Evolutionary conservation across 1,140 invertebrate genomes (phyloP).

Genomic region (Pectinophora gossypiella): DNA sequence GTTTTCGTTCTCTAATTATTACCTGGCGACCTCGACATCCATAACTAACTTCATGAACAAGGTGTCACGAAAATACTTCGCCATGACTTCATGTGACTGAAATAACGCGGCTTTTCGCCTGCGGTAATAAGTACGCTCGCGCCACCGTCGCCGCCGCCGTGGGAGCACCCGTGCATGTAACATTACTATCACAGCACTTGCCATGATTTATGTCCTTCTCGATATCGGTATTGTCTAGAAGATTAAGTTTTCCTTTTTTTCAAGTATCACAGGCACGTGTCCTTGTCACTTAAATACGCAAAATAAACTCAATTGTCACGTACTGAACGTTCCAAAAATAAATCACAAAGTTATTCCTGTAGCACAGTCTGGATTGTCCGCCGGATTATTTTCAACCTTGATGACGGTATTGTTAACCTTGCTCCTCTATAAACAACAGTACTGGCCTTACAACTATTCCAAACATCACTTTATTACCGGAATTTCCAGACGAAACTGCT

Average conservation of each 20-base stretch:
- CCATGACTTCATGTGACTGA: conserved; percentile 62
- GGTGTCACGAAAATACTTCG: conserved; percentile 57
- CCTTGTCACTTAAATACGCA: too few species aligned
- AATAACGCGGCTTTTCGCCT: conserved; percentile 54
- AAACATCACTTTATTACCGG: conserved; percentile 8
- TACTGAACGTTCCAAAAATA: conserved; percentile 7
- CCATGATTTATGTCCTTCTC: too few species aligned
- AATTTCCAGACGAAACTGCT: not conserved
- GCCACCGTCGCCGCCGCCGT: too few species aligned
- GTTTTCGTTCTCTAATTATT: conserved; percentile 54
- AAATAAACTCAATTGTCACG: too few species aligned
- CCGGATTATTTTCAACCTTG: conserved; percentile 57
- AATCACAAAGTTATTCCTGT: conserved; percentile 33
- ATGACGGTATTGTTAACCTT: conserved; percentile 68
- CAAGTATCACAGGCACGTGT: too few species aligned
- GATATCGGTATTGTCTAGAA: too few species aligned
- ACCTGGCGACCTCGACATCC: conserved; percentile 50
- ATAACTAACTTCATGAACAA: conserved; percentile 56
- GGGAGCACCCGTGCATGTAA: too few species aligned
- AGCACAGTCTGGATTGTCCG: conserved; percentile 31
- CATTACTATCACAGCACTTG: too few species aligned
- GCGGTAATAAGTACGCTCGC: conserved; percentile 9
- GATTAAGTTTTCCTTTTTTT: too few species aligned
- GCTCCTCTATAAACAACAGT: conserved; percentile 44
- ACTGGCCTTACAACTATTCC: conserved; percentile 29